Conservation (phyloP, 2,888 invertebrate genomes). For the Erebia epiphron region DNA sequence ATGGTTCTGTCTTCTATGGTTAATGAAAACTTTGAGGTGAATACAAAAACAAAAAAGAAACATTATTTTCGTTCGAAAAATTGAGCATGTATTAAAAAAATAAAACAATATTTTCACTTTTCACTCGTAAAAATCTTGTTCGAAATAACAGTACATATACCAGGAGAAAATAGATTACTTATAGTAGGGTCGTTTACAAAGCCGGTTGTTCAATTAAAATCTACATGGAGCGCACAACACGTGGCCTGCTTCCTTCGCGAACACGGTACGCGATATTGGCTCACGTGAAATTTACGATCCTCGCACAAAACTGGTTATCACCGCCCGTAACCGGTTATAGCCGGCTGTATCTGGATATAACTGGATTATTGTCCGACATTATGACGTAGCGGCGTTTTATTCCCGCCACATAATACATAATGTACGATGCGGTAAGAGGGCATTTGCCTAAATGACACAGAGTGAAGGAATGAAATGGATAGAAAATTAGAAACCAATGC, state of each 20-base stretch:
- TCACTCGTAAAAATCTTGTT: background rate
- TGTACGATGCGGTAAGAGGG: slow-evolving; percentile 33
- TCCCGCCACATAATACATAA: slow-evolving; percentile 31
- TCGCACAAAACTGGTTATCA: slow-evolving; percentile 44
- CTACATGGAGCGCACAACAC: slow-evolving; percentile 55
- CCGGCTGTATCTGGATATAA: slow-evolving; percentile 63
- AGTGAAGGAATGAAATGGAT: background rate
- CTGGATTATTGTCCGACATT: slow-evolving; percentile 54
- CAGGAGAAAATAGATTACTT: slow-evolving; percentile 30
- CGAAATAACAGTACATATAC: slow-evolving; percentile 1
- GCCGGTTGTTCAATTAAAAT: slow-evolving; percentile 62
- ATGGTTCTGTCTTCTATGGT: no score
- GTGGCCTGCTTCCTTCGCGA: slow-evolving; percentile 44
- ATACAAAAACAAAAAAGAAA: no score
- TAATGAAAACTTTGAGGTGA: no score
- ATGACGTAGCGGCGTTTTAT: slow-evolving; percentile 42
- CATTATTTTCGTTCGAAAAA: no score
- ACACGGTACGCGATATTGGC: slow-evolving; percentile 62
- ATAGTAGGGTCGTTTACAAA: slow-evolving; percentile 40
- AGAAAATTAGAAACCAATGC: no score
- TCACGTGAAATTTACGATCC: slow-evolving; percentile 69
- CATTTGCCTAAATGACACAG: slow-evolving; percentile 39
- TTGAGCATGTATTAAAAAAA: no score
- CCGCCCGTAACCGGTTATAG: slow-evolving; percentile 63
- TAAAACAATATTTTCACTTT: background rate